Percentiles rank a stretch among this genome's conserved stretches.
phyloP scores from a whole-genome alignment of 2,113 vertebrate genomes.

The Anoura caudifer region DNA sequence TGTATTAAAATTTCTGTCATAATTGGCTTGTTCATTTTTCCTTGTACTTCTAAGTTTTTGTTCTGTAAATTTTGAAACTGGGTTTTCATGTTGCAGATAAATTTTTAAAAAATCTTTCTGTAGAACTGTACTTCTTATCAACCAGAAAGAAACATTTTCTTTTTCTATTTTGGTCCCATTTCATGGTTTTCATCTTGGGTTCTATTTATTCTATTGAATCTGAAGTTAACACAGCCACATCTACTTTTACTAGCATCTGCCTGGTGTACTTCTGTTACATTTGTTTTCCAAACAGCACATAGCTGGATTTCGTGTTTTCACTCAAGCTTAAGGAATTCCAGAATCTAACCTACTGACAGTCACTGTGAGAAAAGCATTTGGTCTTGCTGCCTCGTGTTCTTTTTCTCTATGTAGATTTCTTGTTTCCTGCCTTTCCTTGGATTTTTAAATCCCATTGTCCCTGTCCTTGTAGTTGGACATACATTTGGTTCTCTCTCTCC shows the following conservation, averaged over 20 bases:
- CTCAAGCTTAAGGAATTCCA: not conserved
- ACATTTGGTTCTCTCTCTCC: not conserved
- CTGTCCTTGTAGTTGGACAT: not conserved
- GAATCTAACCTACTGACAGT: not conserved
- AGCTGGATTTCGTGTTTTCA: not conserved
- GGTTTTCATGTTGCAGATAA: not conserved
- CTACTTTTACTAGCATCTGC: not conserved
- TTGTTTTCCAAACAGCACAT: not conserved
- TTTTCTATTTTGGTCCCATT: not conserved
- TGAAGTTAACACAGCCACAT: not conserved
- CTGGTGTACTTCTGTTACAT: not conserved
- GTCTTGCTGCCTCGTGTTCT: not conserved
- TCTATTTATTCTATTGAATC: not conserved
- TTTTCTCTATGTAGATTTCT: not conserved
- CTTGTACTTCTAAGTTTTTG: not conserved
- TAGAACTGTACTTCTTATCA: not conserved
- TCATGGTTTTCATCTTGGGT: not conserved
- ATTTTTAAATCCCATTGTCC: not conserved
- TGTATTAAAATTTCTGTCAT: not conserved
- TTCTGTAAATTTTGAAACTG: not conserved
- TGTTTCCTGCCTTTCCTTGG: not conserved
- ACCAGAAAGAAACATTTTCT: not conserved
- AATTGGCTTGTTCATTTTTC: not conserved
- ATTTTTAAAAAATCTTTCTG: not conserved
- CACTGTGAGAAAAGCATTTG: not conserved